Conservation (phyloP, 1,140 invertebrate species). For the Asbolus verrucosus region DNA sequence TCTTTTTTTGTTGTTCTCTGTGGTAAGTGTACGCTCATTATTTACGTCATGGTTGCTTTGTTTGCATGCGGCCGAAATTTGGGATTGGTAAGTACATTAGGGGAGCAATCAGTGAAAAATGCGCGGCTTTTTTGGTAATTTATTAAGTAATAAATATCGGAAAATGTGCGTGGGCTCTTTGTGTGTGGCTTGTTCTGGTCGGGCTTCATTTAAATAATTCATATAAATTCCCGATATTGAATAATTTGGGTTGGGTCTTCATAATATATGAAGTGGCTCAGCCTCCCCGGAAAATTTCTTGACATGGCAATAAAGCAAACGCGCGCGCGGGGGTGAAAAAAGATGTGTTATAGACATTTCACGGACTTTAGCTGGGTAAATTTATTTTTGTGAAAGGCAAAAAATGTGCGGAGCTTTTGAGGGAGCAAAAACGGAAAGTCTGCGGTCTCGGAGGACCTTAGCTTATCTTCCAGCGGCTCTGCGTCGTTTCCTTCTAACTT, state of each 20-base stretch:
- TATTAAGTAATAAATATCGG: constrained; percentile 19
- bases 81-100: too few relatives aligned
- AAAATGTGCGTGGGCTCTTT: background rate
- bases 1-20: too few relatives aligned
- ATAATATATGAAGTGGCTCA: constrained; percentile 34
- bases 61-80: too few relatives aligned
- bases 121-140: background rate
- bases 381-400: constrained; percentile 47
- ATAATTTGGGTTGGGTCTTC: constrained; percentile 33
- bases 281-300: constrained; percentile 27
- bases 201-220: constrained; percentile 31
- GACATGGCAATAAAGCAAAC: constrained; percentile 45
- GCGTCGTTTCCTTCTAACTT: constrained; percentile 51
- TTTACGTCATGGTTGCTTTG: too few relatives aligned
- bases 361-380: constrained; percentile 49
- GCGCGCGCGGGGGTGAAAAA: constrained; percentile 28
- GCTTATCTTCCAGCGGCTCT: constrained; percentile 47
- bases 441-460: constrained; percentile 50
- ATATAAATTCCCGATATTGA: constrained; percentile 38
- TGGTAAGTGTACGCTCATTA: too few relatives aligned
- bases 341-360: constrained; percentile 51
- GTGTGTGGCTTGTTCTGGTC: background rate
- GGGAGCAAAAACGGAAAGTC: constrained; percentile 42
- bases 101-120: too few relatives aligned
- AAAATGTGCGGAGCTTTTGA: constrained; percentile 44